phyloP scores from a whole-genome alignment of 2,113 vertebrate species.

The Mirounga angustirostris region DNA sequence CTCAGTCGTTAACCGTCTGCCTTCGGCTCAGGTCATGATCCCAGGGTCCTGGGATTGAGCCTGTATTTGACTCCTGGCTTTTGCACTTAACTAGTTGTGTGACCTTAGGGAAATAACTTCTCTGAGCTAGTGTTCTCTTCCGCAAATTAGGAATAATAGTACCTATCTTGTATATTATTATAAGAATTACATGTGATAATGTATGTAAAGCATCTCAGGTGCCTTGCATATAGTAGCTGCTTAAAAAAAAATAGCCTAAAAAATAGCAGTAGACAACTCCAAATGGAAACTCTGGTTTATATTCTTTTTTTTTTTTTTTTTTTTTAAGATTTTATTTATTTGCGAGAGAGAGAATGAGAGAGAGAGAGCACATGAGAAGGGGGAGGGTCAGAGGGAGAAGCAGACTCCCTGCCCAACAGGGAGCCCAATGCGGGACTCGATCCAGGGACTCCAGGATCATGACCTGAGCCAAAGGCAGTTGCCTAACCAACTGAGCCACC shows the following conservation, averaged over 20 bases:
- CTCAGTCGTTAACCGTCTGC: no score
- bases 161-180: neutral
- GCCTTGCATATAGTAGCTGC: neutral
- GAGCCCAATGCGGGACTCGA: no score
- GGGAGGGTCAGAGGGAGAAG: no score
- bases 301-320: neutral
- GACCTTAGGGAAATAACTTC: constrained; percentile 31
- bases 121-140: neutral
- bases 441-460: no score
- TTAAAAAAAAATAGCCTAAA: neutral
- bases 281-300: constrained; percentile 28
- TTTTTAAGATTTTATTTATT: no score
- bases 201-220: neutral
- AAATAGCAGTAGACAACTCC: neutral
- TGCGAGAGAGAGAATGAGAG: no score
- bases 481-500: no score
- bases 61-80: constrained; percentile 33
- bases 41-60: no score
- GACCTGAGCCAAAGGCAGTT: no score
- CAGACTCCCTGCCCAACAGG: no score
- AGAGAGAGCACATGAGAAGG: no score
- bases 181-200: constrained; percentile 15
- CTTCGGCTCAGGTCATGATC: no score
- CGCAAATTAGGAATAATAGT: constrained; percentile 14
- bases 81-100: neutral